These are phyloP conservation scores for Stichodactyla helianthus DNA, from an alignment of 64 coral and sea anemone genomes.

Conservation along the genomic window DNA sequence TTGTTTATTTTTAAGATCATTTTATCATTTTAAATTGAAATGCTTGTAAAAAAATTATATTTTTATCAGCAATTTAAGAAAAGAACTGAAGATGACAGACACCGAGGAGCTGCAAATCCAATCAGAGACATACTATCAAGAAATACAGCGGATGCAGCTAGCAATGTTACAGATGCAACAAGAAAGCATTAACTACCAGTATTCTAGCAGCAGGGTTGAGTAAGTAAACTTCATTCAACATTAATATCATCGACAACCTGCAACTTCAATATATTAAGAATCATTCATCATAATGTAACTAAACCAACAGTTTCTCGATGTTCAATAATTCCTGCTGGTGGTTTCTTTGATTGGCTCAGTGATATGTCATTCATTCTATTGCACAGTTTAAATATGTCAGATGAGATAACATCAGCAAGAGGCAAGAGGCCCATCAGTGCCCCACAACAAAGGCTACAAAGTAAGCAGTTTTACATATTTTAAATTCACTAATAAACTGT, in stretches of 20 bases:
- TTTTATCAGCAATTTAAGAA: conserved; percentile 46
- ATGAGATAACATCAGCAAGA: not conserved
- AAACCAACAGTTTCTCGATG: not conserved
- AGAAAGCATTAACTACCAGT: not conserved
- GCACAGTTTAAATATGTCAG: not conserved
- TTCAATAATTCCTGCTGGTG: not conserved
- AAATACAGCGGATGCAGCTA: conserved; percentile 37
- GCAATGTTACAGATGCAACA: conserved; percentile 17
- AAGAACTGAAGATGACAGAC: conserved; percentile 84
- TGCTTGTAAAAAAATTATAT: not conserved
- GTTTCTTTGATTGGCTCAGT: not conserved
- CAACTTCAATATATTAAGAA: no score
- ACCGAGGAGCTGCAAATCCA: conserved; percentile 81
- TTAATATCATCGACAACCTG: no score
- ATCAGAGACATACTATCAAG: conserved; percentile 82
- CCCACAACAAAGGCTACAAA: not conserved
- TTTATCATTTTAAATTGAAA: not conserved
- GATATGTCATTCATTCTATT: not conserved
- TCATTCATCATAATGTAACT: no score
- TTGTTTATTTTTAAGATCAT: not conserved
- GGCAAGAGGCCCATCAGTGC: conserved; percentile 7
- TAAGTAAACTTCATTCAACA: not conserved
- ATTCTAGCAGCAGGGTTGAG: not conserved
- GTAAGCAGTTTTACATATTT: not conserved
- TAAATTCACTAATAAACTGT: not conserved